phyloP scores from a whole-genome alignment of 2,113 vertebrate genomes.

The Platysteira castanea region DNA sequence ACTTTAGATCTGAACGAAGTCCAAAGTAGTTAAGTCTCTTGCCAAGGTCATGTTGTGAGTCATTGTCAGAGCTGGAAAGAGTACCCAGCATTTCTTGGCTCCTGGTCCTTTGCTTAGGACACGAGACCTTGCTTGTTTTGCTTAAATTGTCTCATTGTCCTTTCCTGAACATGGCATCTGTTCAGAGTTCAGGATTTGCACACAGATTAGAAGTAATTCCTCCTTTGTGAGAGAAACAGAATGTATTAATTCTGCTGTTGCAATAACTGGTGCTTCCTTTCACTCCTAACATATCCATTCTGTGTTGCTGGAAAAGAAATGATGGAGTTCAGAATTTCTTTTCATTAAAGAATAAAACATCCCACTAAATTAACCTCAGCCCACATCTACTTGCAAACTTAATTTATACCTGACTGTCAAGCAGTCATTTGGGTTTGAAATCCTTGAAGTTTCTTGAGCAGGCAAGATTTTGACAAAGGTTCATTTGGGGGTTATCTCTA shows the following conservation, averaged over 20 bases:
- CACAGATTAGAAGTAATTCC: background rate
- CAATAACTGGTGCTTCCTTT: background rate
- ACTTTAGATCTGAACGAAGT: background rate
- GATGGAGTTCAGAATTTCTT: background rate
- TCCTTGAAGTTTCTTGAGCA: background rate
- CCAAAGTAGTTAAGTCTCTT: conserved; percentile 21
- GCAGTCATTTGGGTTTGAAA: background rate
- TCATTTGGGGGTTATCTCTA: conserved; percentile 25
- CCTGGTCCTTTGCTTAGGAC: background rate
- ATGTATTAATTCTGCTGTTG: background rate
- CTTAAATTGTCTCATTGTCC: background rate
- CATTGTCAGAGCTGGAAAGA: conserved; percentile 11
- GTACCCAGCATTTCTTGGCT: conserved; percentile 30
- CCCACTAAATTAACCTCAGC: conserved; percentile 29
- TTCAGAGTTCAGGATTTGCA: background rate
- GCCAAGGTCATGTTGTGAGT: conserved; percentile 24
- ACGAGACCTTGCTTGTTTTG: background rate
- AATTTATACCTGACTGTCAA: conserved; percentile 44
- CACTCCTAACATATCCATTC: background rate
- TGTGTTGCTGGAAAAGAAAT: background rate
- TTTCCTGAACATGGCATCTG: background rate
- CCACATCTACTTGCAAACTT: background rate
- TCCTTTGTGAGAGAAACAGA: background rate
- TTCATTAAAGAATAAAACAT: background rate
- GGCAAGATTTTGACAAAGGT: conserved; percentile 7